Conservation (phyloP, 2,888 invertebrate species). For the Gymnoscelis rufifasciata region DNA sequence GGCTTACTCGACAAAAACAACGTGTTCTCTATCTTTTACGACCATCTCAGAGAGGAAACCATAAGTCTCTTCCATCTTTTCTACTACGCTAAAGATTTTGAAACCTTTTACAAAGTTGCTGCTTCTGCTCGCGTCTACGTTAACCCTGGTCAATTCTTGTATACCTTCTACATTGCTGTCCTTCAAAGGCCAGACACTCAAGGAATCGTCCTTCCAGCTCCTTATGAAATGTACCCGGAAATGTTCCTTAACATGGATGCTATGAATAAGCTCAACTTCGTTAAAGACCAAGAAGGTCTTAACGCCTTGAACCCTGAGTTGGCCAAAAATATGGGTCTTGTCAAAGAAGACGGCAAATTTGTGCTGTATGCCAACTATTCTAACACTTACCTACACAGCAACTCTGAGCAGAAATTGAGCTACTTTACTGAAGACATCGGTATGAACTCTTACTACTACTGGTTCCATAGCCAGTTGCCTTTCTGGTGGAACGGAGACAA, state of each 20-base stretch:
- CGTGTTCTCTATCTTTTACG: slow-evolving; percentile 73
- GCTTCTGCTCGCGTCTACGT: slow-evolving; percentile 77
- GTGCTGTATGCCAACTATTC: slow-evolving; percentile 80
- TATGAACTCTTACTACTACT: slow-evolving; percentile 82
- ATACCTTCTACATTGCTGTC: slow-evolving; percentile 79
- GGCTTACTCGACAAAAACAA: slow-evolving; percentile 70
- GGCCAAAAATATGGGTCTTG: slow-evolving; percentile 57
- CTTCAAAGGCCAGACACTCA: slow-evolving; percentile 79
- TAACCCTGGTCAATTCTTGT: slow-evolving; percentile 82
- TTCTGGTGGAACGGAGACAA: slow-evolving; percentile 81
- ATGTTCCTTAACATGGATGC: slow-evolving; percentile 81
- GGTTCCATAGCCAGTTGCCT: slow-evolving; percentile 80
- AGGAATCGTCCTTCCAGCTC: slow-evolving; percentile 80
- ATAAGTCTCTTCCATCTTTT: slow-evolving; percentile 77
- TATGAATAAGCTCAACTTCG: slow-evolving; percentile 60
- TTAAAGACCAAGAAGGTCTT: slow-evolving; percentile 60
- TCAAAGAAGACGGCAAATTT: slow-evolving; percentile 59
- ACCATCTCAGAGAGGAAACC: slow-evolving; percentile 67
- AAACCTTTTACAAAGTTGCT: slow-evolving; percentile 79
- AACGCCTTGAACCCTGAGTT: slow-evolving; percentile 37
- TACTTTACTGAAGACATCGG: slow-evolving; percentile 86
- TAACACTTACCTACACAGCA: slow-evolving; percentile 66
- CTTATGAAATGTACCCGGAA: slow-evolving; percentile 84
- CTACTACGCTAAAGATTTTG: slow-evolving; percentile 80
- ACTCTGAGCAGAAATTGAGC: slow-evolving; percentile 78